Evolutionary conservation across 2,888 invertebrate genomes (phyloP).

Genomic region (Pilophorus perplexus): DNA sequence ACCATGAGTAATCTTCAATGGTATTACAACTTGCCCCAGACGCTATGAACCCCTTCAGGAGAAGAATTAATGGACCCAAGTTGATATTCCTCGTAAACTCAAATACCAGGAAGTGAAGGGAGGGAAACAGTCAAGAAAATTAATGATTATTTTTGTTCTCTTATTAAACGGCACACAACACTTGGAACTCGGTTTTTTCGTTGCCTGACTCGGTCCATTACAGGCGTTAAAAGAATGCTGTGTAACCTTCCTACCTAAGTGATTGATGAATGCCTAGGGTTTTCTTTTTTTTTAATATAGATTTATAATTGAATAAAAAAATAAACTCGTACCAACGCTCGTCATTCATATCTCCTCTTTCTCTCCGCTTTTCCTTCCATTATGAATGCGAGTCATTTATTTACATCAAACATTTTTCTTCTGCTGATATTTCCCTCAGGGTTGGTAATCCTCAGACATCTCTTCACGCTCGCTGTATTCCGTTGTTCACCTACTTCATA

Average conservation of each 20-base stretch:
- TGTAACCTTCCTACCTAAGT: not conserved
- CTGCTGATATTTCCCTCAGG: too few relatives aligned
- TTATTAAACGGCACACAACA: constrained; percentile 22
- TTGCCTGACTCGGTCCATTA: too few relatives aligned
- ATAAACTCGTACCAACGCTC: too few relatives aligned
- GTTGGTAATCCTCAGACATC: too few relatives aligned
- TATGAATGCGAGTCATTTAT: too few relatives aligned
- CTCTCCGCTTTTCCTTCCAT: too few relatives aligned
- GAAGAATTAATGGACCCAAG: constrained; percentile 16
- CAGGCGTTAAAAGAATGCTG: too few relatives aligned
- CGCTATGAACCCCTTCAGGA: not conserved
- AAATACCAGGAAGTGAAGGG: constrained; percentile 1
- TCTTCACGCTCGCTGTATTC: too few relatives aligned
- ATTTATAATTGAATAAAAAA: not conserved
- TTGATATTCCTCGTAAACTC: constrained; percentile 21
- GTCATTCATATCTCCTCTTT: too few relatives aligned
- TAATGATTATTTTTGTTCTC: constrained; percentile 19
- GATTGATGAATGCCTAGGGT: not conserved
- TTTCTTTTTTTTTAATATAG: not conserved
- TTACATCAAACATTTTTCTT: too few relatives aligned
- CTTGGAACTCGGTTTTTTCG: not conserved
- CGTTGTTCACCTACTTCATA: too few relatives aligned
- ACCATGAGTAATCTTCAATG: constrained; percentile 2
- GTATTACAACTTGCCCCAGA: constrained; percentile 10
- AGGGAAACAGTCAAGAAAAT: constrained; percentile 11